Base-by-base conservation (phyloP, 2,888 invertebrate species). In the Dendrolimus houi region DNA sequence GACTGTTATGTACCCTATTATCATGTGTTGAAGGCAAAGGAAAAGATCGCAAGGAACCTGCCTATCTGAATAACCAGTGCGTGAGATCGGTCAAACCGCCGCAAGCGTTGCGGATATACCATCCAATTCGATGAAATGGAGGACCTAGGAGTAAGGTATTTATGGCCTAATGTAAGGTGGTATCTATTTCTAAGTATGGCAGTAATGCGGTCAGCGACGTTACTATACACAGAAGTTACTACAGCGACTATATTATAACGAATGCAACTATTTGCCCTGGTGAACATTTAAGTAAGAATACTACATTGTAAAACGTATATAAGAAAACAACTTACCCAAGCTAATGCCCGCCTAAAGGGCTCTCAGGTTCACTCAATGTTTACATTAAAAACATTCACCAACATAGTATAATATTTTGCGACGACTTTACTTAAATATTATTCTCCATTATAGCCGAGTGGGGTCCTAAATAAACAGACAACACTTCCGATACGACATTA, bases 401-500 rank as follows among this genome's bases (percentile, higher is more conserved):
- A 70, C 70, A 74, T 63, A 66, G 68, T 69, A 70, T 68, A 70
- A 74, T 79, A 77, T 82, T 81, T 66, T 75, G 75, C 75, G 64
- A 69, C 64, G 77, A 70, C 68, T 62, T 68, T 67, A 66, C 68
- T 76, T 77, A 82, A 81, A 86, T 85, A 83, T 85, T 86, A 80
- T 85, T 79, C 76, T 80, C 81, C 79, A 83, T 85, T 81, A 77
- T 74, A 74, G 63, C 67, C 62, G 68, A 66, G 68, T 66, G 65
- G 67, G 67, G 57, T 58, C 88, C 88, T 87, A 87, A 87, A 72
- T 63, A 81, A 88, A 88, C 81, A 88, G 57, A 59, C 58, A 66
- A 74, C 71, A 80, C 85, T 87, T 88, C 88, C 88, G 84, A 77
- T 72, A 74, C 75, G 79, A 79, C 72, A 79, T 80, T 79, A 81